Conservation (phyloP, 2,113 vertebrate species). For the Corythaeola cristata region DNA sequence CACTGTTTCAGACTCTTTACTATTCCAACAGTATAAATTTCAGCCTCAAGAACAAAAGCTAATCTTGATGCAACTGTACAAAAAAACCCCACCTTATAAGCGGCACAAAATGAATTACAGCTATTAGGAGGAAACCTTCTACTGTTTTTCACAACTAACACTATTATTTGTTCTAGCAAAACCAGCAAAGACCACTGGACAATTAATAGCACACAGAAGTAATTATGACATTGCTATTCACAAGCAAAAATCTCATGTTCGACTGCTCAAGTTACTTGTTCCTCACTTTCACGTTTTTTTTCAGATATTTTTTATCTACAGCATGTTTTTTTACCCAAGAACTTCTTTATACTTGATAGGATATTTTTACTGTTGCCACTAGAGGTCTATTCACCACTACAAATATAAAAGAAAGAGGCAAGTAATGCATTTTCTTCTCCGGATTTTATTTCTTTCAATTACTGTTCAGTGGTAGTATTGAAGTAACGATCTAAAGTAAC, state of each 20-base stretch:
- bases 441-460: not conserved
- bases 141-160: not conserved
- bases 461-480: not conserved
- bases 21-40: not conserved
- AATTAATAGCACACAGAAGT: not conserved
- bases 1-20: not conserved
- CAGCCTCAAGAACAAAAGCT: not conserved
- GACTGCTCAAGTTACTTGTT: not conserved
- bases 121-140: not conserved
- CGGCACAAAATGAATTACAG: not conserved
- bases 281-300: not conserved
- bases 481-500: not conserved
- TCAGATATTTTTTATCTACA: not conserved
- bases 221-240: not conserved
- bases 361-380: constrained; percentile 70
- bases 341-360: not conserved
- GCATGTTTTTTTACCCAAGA: not conserved
- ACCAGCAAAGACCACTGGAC: not conserved
- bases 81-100: not conserved
- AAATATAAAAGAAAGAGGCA: constrained; percentile 30
- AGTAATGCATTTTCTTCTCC: not conserved
- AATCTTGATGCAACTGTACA: not conserved
- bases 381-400: constrained; percentile 74
- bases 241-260: not conserved
- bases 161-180: not conserved